Evolutionary conservation across 2,113 vertebrate species (phyloP), one percentile per base, ranked within the genome.

Genomic region (Macquaria ambigua): DNA sequence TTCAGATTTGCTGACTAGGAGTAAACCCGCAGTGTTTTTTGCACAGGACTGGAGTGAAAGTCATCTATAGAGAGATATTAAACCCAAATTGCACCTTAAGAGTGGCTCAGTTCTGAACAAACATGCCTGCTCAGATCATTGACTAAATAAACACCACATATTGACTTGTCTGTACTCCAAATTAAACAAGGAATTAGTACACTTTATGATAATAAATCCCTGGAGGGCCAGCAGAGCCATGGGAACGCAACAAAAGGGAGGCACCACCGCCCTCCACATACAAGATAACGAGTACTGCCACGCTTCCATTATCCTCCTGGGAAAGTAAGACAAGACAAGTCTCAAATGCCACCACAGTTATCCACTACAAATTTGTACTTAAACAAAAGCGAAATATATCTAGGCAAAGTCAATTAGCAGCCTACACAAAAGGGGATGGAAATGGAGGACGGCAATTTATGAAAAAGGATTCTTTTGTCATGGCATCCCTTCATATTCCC

Each of bases 161-260:
- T 20, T 2, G 7, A n/a, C 16, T 55, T 69, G 25, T 55, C 55
- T 75, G 8, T 2, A 10, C 9, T 55, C 46, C 68, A 72, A 46
- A 73, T 67, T 4, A 82, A 61, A 86, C 39, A 73, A 53, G 14
- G 53, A 80, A 25, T 72, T 11, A 28, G 46, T n/a, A 11, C 3
- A 48, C 4, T 39, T 48, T 9, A 16, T 46, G 37, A 55, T 55
- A 67, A 61, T 53, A 48, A 28, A 69, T n/a, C 53, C 39, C 79
- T 1, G 16, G 43, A 69, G 56, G 15, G 12, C 62, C 7, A 1
- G 52, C 31, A 12, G 68, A 68, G 58, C 31, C 52, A 58, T 62
- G 55, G 70, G 83, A 85, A 74, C 58, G 1, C 41, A 58, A 72
- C 48, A 6, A 56, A n/a, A 34, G 43, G 2, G n/a, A 50, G 71